Conservation (phyloP, 2,888 invertebrate genomes). For the Aplocera efformata region DNA sequence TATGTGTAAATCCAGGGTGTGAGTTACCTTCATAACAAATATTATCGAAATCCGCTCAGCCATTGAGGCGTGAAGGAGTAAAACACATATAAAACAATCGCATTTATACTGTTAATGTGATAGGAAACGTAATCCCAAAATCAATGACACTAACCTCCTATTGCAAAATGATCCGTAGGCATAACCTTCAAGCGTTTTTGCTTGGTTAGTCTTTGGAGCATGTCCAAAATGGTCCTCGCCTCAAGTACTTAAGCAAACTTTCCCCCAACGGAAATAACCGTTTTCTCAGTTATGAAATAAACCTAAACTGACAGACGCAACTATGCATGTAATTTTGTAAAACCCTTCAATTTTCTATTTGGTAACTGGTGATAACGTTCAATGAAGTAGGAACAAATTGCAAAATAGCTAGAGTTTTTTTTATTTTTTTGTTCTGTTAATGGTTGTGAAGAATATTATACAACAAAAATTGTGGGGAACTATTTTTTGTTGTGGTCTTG, state of each 20-base stretch:
- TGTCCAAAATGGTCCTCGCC: conserved; percentile 39
- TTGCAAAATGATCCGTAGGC: too few species aligned
- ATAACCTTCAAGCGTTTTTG: background rate
- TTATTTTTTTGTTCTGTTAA: too few species aligned
- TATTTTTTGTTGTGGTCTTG: too few species aligned
- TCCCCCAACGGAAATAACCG: conserved; percentile 55
- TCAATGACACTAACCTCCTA: too few species aligned
- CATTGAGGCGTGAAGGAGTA: too few species aligned
- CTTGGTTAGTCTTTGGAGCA: conserved; percentile 10
- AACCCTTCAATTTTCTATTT: conserved; percentile 41
- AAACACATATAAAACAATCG: too few species aligned
- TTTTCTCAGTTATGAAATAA: conserved; percentile 45
- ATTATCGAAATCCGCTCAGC: too few species aligned
- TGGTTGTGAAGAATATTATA: too few species aligned
- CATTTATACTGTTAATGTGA: conserved; percentile 20
- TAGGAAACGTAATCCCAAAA: too few species aligned
- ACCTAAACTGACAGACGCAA: conserved; percentile 37
- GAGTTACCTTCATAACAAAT: too few species aligned
- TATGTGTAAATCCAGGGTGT: too few species aligned
- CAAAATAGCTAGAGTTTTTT: background rate
- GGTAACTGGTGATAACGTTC: conserved; percentile 24
- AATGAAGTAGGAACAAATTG: conserved; percentile 13
- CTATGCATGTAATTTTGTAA: conserved; percentile 36
- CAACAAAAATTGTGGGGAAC: too few species aligned
- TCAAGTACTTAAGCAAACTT: conserved; percentile 47